phyloP scores from a whole-genome alignment of 2,797 vertebrate species.

The Vireo griseus region DNA sequence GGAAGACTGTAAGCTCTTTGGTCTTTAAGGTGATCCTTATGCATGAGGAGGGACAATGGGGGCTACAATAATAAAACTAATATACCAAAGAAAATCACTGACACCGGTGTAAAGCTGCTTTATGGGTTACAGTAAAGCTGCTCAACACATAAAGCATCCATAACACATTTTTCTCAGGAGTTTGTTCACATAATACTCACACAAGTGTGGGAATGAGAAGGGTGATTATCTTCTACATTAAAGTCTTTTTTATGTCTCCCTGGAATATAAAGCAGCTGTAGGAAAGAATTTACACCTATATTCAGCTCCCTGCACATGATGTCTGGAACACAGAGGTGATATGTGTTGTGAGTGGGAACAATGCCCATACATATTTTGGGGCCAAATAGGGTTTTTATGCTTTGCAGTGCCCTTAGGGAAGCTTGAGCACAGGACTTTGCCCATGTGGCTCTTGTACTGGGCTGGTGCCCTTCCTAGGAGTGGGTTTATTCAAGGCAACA shows the following conservation, averaged over 20 bases:
- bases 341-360: not conserved
- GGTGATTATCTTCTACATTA: not conserved
- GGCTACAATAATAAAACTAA: not conserved
- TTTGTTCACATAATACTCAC: not conserved
- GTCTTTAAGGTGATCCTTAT: not conserved
- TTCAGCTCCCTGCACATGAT: not conserved
- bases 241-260: not conserved
- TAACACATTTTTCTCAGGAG: not conserved
- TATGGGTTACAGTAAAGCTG: not conserved
- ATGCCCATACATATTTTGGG: not conserved
- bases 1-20: not conserved
- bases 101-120: not conserved
- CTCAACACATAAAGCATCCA: not conserved
- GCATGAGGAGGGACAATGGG: not conserved
- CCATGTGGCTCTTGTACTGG: rapidly evolving
- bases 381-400: not conserved
- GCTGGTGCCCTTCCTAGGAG: not conserved
- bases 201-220: not conserved
- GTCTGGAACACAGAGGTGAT: not conserved
- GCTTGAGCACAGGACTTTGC: not conserved
- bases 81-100: not conserved
- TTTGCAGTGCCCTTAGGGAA: not conserved
- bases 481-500: not conserved
- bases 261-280: constrained; percentile 8
- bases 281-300: not conserved